A percentile compares a stretch with the other conserved stretches of the same genome.
These are phyloP conservation scores for Phalacrocorax brasilianus DNA, from an alignment of 2,113 vertebrate genomes.

Conservation along the genomic window DNA sequence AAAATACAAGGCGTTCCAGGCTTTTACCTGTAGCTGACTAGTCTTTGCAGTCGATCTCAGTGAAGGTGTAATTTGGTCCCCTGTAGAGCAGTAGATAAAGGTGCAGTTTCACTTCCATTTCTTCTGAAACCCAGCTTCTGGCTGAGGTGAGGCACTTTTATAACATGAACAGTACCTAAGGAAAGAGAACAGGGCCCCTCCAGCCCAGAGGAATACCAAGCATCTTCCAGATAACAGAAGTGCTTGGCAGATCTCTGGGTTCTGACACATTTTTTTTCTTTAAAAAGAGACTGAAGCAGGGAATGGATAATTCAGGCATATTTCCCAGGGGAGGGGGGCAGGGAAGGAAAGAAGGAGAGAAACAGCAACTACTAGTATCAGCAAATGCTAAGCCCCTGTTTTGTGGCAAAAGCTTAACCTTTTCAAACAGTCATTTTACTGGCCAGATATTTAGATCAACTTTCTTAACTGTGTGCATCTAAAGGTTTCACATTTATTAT, in stretches of 20 bases:
- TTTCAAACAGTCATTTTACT: neutral
- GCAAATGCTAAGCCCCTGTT: neutral
- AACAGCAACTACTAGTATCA: neutral
- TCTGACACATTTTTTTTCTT: neutral
- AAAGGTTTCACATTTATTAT: neutral
- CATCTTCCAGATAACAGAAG: neutral
- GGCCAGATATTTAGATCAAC: neutral
- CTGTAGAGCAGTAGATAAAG: neutral
- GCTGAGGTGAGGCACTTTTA: neutral
- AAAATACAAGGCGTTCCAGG: neutral
- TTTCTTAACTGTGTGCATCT: neutral
- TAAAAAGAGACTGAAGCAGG: neutral
- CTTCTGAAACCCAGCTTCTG: neutral
- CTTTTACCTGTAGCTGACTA: neutral
- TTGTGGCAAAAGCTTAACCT: neutral
- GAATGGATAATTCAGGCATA: neutral
- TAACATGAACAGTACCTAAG: fast-evolving
- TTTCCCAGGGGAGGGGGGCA: fast-evolving
- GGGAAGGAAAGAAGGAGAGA: neutral
- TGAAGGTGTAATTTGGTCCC: neutral
- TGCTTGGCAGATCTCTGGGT: neutral
- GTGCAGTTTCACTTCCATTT: neutral
- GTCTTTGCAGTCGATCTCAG: neutral
- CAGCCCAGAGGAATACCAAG: neutral
- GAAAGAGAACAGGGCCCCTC: neutral